Evolutionary conservation across 1,140 invertebrate genomes (phyloP).

Genomic region (Dreissena rostriformis): DNA sequence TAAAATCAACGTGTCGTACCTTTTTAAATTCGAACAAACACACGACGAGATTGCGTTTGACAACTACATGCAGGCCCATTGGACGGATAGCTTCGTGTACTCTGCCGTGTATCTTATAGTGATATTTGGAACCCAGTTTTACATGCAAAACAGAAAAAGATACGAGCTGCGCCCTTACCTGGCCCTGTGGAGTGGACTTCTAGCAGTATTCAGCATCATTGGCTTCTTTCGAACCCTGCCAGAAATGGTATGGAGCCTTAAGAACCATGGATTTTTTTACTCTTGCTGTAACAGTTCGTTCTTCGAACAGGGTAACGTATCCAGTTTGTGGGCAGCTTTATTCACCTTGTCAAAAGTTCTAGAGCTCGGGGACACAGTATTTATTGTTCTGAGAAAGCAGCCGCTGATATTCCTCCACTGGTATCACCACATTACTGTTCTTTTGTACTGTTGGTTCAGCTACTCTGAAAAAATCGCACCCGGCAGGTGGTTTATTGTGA

Average conservation of each 20-base stretch:
- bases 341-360: constrained; percentile 97
- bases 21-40: constrained; percentile 96
- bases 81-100: constrained; percentile 91
- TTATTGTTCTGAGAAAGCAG: constrained; percentile 97
- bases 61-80: constrained; percentile 97
- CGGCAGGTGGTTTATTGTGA: constrained; percentile 97
- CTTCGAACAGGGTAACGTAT: constrained; percentile 69
- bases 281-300: constrained; percentile 90
- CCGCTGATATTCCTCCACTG: constrained; percentile 99
- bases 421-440: constrained; percentile 88
- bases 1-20: constrained; percentile 84
- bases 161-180: constrained; percentile 93
- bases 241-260: constrained; percentile 91
- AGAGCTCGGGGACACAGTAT: constrained; percentile 98
- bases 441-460: constrained; percentile 98
- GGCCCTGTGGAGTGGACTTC: constrained; percentile 94
- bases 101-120: constrained; percentile 95
- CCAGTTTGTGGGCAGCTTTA: constrained; percentile 92
- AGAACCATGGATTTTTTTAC: constrained; percentile 94
- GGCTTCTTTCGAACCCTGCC: constrained; percentile 86
- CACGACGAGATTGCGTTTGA: constrained; percentile 93
- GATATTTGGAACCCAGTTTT: constrained; percentile 95
- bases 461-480: constrained; percentile 98
- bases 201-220: constrained; percentile 97
- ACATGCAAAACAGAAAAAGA: constrained; percentile 94